phyloP scores from a whole-genome alignment of 2,888 invertebrate species.

The Thymelicus acteon region DNA sequence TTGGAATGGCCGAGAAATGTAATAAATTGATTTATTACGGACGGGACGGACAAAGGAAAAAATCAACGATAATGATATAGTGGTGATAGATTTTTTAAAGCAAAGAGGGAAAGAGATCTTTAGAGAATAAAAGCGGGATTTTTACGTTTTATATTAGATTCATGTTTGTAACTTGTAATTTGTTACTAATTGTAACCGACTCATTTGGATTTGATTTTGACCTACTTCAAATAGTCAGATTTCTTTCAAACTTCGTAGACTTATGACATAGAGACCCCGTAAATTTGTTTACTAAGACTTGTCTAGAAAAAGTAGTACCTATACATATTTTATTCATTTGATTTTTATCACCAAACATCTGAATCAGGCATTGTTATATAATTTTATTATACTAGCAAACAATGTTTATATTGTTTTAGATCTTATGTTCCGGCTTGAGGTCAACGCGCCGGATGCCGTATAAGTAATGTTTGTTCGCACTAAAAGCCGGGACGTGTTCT shows the following conservation, averaged over 20 bases:
- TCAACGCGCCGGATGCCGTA: constrained; percentile 71
- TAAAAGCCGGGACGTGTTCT: constrained; percentile 70
- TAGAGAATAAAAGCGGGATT: too few relatives aligned
- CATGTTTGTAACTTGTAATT: too few relatives aligned
- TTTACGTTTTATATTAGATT: too few relatives aligned
- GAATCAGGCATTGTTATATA: neutral
- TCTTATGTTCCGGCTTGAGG: constrained; percentile 63
- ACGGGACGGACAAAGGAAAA: too few relatives aligned
- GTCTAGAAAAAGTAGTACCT: neutral
- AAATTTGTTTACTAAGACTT: neutral
- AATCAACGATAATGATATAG: too few relatives aligned
- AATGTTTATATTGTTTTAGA: constrained; percentile 58
- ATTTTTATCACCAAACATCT: neutral
- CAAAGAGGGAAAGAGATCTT: too few relatives aligned
- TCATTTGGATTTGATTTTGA: too few relatives aligned
- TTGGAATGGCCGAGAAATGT: constrained; percentile 1
- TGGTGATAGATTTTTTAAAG: too few relatives aligned
- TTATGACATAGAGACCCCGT: too few relatives aligned
- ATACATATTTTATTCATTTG: neutral
- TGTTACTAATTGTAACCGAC: too few relatives aligned
- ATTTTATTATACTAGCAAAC: constrained; percentile 29
- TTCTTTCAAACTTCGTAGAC: too few relatives aligned
- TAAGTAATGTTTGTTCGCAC: constrained; percentile 77
- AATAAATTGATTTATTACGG: constrained; percentile 1
- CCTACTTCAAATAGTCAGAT: too few relatives aligned